phyloP scores from a whole-genome alignment of 2,797 vertebrate genomes.

The Notolabrus celidotus region DNA sequence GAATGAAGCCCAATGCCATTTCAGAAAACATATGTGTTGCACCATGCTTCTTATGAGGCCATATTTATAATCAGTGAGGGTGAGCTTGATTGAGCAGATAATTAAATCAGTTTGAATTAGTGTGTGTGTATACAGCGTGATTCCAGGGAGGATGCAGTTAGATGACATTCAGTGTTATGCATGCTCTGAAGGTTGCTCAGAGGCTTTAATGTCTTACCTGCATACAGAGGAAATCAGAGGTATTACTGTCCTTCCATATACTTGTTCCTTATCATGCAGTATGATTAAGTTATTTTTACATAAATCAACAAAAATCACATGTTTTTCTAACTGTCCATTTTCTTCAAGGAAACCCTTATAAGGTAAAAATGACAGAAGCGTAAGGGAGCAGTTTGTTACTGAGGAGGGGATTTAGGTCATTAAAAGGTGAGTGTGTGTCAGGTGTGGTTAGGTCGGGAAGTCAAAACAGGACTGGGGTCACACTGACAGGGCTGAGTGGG shows the following conservation, averaged over 20 bases:
- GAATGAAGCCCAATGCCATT: not conserved
- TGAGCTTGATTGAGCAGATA: slow-evolving; percentile 18
- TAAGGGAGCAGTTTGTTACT: slow-evolving; percentile 26
- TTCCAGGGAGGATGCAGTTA: slow-evolving; percentile 5
- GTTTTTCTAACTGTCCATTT: not conserved
- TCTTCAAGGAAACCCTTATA: not conserved
- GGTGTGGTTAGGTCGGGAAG: slow-evolving; percentile 45
- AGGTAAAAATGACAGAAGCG: not conserved
- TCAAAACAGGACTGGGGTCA: slow-evolving; percentile 65
- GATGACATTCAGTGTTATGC: slow-evolving; percentile 24
- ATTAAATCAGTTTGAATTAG: slow-evolving; percentile 3
- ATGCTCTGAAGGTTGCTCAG: slow-evolving; percentile 13
- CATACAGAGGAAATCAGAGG: not conserved
- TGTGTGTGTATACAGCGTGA: not conserved
- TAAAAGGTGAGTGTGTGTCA: slow-evolving; percentile 29
- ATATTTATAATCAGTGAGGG: not conserved
- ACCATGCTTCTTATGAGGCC: slow-evolving; percentile 4
- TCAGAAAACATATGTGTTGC: not conserved
- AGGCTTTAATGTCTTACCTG: not conserved
- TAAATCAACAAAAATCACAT: not conserved
- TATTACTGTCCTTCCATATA: not conserved
- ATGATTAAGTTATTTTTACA: not conserved
- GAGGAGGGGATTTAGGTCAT: slow-evolving; percentile 19
- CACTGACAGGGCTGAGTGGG: slow-evolving; percentile 59
- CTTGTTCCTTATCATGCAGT: not conserved